Base-by-base conservation (phyloP, 2,113 vertebrate genomes). In the Nesogale talazaci region DNA sequence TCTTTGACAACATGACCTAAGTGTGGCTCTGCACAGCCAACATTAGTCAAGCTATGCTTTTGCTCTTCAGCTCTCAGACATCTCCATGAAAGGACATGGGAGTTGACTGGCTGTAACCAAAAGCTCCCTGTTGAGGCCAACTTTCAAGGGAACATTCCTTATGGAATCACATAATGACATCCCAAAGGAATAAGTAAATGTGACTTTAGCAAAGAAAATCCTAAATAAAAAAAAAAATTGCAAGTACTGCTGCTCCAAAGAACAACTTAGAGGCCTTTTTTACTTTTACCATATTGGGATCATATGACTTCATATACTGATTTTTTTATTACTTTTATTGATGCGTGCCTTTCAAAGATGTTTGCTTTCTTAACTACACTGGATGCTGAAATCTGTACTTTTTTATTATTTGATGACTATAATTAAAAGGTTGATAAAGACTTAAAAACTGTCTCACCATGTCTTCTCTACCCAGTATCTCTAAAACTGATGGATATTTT, bases 361-460 rank as follows among this genome's bases (percentile, higher is more conserved):
- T 72, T 57, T 40, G 10, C 57, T 92, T 25, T 74, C 61, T 86
- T 82, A 61, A 23, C 72, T 86, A 74, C 7, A 40, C 52, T n/a
- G 29, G 19, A 83, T 87, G 42, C 38, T 23, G 2, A 82, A 87
- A 75, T 75, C 72, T 74, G 20, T 23, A 65, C 89, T 69, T 52
- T 23, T 90, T 69, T 80, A 23, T 78, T 93, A 31, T 95, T 89
- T 93, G 94, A 38, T 83, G 56, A 83, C 90, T 83, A 56, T 34
- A 87, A 94, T 67, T 82, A 83, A 94, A 96, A 76, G 19, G 34
- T 91, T 69, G 92, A 17, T 83, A 70, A 81, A 63, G 27, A 77
- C 83, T 88, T 89, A 22, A 83, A 16, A 61, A 14, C 2, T 1
- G 38, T 75, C 67, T 82, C 20, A 1, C 83, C 83, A 75, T 46